Percentiles rank a stretch among this genome's conserved stretches.
Evolutionary conservation across 92 coral and sea anemone genomes (phyloP).

Genomic region (Blastomussa wellsi): DNA sequence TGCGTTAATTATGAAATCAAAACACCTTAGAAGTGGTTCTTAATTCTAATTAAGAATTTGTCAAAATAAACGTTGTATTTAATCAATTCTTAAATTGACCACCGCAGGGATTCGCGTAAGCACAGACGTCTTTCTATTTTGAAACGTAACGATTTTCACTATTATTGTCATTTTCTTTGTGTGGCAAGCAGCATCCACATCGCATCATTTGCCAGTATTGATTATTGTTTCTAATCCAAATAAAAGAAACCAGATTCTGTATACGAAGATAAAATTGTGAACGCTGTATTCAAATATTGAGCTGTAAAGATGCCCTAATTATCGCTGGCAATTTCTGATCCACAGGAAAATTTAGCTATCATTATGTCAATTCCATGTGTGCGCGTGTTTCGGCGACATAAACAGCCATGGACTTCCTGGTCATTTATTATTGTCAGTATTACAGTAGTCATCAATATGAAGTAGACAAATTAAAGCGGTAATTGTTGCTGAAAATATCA

Average conservation of each 20-base stretch:
- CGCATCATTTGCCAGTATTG: neutral
- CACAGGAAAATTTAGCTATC: neutral
- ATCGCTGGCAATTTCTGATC: neutral
- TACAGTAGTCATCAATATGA: neutral
- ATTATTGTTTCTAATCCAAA: neutral
- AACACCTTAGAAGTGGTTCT: neutral
- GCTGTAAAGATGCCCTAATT: neutral
- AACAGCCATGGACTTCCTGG: neutral
- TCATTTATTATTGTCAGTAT: neutral
- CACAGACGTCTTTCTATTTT: neutral
- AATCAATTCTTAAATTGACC: neutral
- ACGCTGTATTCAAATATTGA: neutral
- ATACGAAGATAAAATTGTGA: neutral
- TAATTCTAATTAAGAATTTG: neutral
- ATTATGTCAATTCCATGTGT: neutral
- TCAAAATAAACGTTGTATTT: neutral
- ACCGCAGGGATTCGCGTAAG: neutral
- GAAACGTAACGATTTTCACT: neutral
- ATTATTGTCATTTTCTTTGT: too few species aligned
- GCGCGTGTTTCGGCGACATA: neutral
- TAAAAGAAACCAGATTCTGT: neutral
- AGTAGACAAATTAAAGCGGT: neutral
- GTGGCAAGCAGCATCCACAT: neutral
- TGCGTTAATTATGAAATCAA: neutral
- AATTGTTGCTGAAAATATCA: neutral